Base-by-base conservation (phyloP, 2,797 vertebrate genomes). In the Poeciliopsis gracilis region DNA sequence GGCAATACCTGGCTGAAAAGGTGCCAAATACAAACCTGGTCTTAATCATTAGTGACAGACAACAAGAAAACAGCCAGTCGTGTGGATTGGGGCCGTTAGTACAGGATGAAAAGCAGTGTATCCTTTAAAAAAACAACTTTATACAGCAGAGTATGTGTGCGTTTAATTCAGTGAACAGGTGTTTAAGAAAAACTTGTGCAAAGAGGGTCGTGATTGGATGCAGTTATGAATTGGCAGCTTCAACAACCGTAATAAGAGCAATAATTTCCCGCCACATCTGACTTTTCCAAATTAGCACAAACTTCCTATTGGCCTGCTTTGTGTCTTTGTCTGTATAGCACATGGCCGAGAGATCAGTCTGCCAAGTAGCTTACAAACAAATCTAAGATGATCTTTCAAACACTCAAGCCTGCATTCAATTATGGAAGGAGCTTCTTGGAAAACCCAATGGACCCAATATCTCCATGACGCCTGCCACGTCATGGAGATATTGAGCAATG, bases 1-100 rank as follows among this genome's bases (percentile, higher is more conserved):
- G 98, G 92, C 95, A 97, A 87, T 99, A 97, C 94, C 96, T 97
- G 38, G 98, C 96, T 71, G 97, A 99, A 92, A 99, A 98, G 90
- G 96, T 99, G 90, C 95, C 95, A 86, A 96, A 97, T 87, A 99
- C 98, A 73, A 99, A 99, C 93, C 94, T 99, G 92, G 96, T 99
- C 83, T 98, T 99, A 85, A 96, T 99, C 92, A 96, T 99, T 71
- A 95, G 96, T 79, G 98, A 99, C 85, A 95, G 96, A 81, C 96
- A 96, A 90, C 87, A 92, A 63, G 45, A 25, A 51, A 95, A 95
- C 55, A 98, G 97, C 91, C 90, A 88, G 7, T 93, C 94, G 38
- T 98, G 97, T 86, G 94, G 96, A 85, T 89, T 92, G 23, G 96
- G 93, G 51, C 92, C 94, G 12, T 93, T 99, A 80, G 95, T 95